Evolutionary conservation across 2,888 invertebrate genomes (phyloP).

Genomic region (Drosophila diplacantha): DNA sequence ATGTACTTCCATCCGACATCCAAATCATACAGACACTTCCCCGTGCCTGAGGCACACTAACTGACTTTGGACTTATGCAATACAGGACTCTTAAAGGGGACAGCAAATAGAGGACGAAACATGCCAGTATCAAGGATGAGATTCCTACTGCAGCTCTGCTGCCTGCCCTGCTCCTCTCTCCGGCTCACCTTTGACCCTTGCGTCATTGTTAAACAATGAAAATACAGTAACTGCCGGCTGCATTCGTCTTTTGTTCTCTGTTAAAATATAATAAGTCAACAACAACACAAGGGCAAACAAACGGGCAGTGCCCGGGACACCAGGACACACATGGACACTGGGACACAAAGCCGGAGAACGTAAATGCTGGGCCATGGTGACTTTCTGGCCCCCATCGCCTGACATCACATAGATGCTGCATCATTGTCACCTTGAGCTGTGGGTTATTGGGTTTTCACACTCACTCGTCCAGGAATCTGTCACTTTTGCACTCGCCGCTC

Average conservation of each 20-base stretch:
- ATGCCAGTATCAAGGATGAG: conserved; percentile 58
- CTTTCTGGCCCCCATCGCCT: conserved; percentile 22
- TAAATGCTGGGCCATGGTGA: conserved; percentile 26
- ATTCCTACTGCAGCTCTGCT: conserved; percentile 44
- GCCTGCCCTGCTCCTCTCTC: background rate
- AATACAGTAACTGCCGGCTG: conserved; percentile 47
- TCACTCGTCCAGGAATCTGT: conserved; percentile 32
- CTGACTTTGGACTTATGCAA: conserved; percentile 35
- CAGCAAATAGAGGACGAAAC: conserved; percentile 40
- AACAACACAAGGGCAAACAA: conserved; percentile 56
- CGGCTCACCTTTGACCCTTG: conserved; percentile 2
- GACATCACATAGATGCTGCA: conserved; percentile 33
- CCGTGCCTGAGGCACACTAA: background rate
- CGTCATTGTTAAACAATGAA: conserved; percentile 60
- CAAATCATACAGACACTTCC: conserved; percentile 1
- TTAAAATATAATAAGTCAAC: conserved; percentile 65
- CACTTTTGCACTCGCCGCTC: conserved; percentile 6
- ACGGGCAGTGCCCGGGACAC: conserved; percentile 40
- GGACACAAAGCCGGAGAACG: conserved; percentile 4
- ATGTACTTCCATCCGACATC: background rate
- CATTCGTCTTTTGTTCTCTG: conserved; percentile 42
- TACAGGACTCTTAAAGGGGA: conserved; percentile 17
- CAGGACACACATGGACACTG: conserved; percentile 19
- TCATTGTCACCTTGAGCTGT: conserved; percentile 70
- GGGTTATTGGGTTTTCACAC: conserved; percentile 69